Evolutionary conservation across 2,113 vertebrate species (phyloP).

Genomic region (Toxotes jaculatrix): DNA sequence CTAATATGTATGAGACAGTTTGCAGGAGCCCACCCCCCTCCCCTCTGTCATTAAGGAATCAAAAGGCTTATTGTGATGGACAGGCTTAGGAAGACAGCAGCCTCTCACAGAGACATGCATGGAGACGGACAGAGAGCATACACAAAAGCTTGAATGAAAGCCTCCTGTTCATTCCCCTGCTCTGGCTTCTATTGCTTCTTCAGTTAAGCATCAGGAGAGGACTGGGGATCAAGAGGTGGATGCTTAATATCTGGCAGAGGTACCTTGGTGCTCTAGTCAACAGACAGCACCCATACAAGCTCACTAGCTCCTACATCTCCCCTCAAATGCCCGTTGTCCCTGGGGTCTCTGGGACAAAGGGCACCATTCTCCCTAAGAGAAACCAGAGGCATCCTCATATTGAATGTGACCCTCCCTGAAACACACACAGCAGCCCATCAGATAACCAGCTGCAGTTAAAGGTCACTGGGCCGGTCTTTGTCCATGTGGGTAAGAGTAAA

Average conservation of each 20-base stretch:
- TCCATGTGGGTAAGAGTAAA: constrained; percentile 44
- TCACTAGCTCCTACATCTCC: constrained; percentile 31
- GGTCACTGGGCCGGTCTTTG: constrained; percentile 58
- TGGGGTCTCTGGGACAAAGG: constrained; percentile 67
- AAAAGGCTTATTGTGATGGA: constrained; percentile 77
- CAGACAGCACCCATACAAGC: constrained; percentile 37
- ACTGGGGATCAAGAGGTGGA: constrained; percentile 39
- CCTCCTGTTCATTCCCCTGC: constrained; percentile 43
- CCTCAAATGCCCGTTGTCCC: constrained; percentile 44
- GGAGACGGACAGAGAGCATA: constrained; percentile 5
- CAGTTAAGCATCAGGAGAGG: constrained; percentile 15
- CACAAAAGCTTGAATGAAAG: constrained; percentile 62
- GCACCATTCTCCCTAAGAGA: constrained; percentile 60
- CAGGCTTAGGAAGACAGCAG: constrained; percentile 46
- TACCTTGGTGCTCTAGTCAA: constrained; percentile 30
- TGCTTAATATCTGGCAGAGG: constrained; percentile 38
- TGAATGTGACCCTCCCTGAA: constrained; percentile 48
- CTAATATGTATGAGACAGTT: not conserved
- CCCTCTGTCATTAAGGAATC: constrained; percentile 57
- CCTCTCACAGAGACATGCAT: constrained; percentile 43
- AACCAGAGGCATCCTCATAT: constrained; percentile 69
- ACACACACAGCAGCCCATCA: constrained; percentile 63
- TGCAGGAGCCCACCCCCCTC: constrained; percentile 29
- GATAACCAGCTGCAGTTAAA: constrained; percentile 67
- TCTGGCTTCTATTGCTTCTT: constrained; percentile 37